Conservation (phyloP, 37 sponge, comb jelly and placozoan genomes). For the Ianthella basta region DNA sequence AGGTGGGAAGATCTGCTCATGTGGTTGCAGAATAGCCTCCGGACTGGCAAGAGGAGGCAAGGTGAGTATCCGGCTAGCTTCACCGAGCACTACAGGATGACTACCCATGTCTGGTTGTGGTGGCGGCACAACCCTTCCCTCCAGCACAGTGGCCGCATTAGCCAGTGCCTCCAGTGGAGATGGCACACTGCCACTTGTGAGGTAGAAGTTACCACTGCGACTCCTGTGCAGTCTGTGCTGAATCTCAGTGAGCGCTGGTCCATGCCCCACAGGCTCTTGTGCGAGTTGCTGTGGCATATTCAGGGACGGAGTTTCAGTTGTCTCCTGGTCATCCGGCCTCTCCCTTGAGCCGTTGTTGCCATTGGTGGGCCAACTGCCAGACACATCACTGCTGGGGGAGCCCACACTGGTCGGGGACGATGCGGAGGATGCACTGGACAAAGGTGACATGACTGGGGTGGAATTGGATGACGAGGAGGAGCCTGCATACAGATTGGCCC, state of each 20-base stretch:
- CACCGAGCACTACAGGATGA: no score
- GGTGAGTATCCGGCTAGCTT: no score
- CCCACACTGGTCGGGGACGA: conserved; percentile 4
- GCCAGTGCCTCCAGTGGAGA: conserved; percentile 15
- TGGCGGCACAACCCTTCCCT: not conserved
- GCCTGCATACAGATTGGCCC: not conserved
- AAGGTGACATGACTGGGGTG: conserved; percentile 14
- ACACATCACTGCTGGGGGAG: conserved; percentile 20
- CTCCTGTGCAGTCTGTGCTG: conserved; percentile 11
- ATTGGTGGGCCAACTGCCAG: not conserved
- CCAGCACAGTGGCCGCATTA: conserved; percentile 24
- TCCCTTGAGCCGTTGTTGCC: not conserved
- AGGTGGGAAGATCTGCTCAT: no score
- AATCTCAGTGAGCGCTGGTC: not conserved
- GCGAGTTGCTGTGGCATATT: not conserved
- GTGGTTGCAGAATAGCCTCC: no score
- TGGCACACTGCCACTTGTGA: not conserved
- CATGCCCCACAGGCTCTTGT: not conserved
- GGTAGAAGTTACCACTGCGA: conserved; percentile 22
- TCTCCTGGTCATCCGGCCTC: not conserved
- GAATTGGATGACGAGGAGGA: conserved; percentile 7
- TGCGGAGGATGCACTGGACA: not conserved
- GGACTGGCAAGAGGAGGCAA: no score
- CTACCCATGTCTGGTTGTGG: no score
- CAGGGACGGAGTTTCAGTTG: not conserved